Base-by-base conservation (phyloP, 2,797 vertebrate genomes). In the Onychomys arenicola region DNA sequence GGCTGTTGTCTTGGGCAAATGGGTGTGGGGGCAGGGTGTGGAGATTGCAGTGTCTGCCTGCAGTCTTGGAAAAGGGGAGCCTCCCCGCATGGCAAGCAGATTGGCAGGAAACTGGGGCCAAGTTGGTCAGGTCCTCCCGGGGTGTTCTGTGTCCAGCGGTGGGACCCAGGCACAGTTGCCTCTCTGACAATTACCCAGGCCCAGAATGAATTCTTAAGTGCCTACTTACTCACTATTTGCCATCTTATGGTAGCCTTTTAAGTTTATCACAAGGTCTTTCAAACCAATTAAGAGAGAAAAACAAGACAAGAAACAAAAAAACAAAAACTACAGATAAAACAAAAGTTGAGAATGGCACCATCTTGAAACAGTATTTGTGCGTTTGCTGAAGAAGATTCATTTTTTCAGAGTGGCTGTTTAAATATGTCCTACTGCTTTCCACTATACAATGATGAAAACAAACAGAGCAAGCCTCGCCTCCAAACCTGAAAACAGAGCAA, bases 281-380 rank as follows among this genome's bases (percentile, higher is more conserved):
- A 73, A 94, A 88, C 16, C 83, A 89, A 82, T 34, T 12, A 25
- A 91, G 80, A 59, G 29, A 10, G 92, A 90, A 82, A 52, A 88
- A 32, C 32, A 69, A 25, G 21, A 52, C 34, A 86, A 23, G 37
- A 83, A 83, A 63, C 81, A 37, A 81, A 81, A 5, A 83, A 65
- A 32, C 55, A 46, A 46, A 87, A 27, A 17, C 11, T 25, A 55
- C 16, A 93, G 61, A 59, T 14, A 2, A 77, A 88, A 91, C 43
- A 77, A 81, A 37, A 49, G 34, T 21, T 86, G 73, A 43, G 82
- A 61, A 55, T 83, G 34, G 90, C 55, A 37, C 59, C 27, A 34
- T 76, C n/a, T 27, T 73, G 85, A 84, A 80, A 37, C 16, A 69
- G 29, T 34, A 13, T 17, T 83, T 61, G 61, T 1, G 21, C 49